Conservation (phyloP, 2,113 vertebrate genomes). For the Gymnarchus niloticus region DNA sequence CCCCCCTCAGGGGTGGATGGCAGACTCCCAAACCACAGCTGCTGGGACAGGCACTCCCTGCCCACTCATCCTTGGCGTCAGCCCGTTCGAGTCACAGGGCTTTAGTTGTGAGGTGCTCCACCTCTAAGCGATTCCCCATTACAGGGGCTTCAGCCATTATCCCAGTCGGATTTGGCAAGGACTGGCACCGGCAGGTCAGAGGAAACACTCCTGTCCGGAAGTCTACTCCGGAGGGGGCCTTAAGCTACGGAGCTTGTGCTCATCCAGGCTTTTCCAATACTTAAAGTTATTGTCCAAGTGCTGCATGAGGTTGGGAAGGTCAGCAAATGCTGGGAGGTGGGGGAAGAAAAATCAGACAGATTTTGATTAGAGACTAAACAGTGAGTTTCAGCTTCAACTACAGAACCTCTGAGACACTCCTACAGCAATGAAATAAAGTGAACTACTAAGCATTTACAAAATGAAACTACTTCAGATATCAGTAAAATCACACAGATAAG, state of each 20-base stretch:
- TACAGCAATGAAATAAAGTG: no score
- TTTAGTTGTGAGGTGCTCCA: background rate
- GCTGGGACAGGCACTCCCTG: background rate
- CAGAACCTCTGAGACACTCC: background rate
- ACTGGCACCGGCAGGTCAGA: background rate
- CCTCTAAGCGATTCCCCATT: background rate
- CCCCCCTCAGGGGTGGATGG: background rate
- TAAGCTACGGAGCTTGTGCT: slow-evolving; percentile 76
- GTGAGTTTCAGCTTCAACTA: background rate
- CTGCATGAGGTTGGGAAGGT: slow-evolving; percentile 93
- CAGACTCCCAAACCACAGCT: background rate
- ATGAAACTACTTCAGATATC: background rate
- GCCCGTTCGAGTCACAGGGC: background rate
- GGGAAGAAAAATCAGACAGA: background rate
- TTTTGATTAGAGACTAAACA: background rate
- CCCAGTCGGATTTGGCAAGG: background rate
- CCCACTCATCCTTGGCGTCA: background rate
- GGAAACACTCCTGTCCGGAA: background rate
- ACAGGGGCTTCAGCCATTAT: background rate
- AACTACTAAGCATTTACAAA: no score
- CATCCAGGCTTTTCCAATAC: slow-evolving; percentile 93
- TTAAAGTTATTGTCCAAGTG: slow-evolving; percentile 95
- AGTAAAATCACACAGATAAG: background rate
- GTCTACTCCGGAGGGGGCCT: slow-evolving; percentile 75
- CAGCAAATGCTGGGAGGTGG: slow-evolving; percentile 82